Conservation (phyloP, 2,888 invertebrate species). For the Pyrgus malvae region DNA sequence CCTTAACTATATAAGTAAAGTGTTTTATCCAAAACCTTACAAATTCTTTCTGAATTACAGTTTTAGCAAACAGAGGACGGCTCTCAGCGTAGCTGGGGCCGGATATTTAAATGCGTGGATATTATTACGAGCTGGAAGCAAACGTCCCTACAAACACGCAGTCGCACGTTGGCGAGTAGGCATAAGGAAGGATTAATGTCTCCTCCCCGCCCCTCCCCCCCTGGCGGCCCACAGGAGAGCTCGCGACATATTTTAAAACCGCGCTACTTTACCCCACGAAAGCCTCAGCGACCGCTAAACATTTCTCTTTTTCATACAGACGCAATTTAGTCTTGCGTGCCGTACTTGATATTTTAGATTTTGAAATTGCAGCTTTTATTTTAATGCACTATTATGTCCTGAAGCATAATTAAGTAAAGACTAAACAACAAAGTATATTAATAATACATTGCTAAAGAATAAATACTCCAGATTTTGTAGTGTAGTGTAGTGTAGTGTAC, state of each 20-base stretch:
- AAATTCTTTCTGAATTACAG: too few relatives aligned
- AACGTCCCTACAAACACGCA: neutral
- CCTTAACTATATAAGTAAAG: too few relatives aligned
- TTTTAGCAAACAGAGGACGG: too few relatives aligned
- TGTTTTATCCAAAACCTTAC: too few relatives aligned
- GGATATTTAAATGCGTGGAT: neutral
- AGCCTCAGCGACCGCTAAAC: conserved; percentile 5
- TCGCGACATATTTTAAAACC: conserved; percentile 23
- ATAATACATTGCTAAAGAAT: too few relatives aligned
- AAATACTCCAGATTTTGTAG: too few relatives aligned
- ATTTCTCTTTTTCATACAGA: conserved; percentile 10
- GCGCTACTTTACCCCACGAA: conserved; percentile 13
- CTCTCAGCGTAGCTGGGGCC: neutral
- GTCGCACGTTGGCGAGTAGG: conserved; percentile 3
- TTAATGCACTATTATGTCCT: too few relatives aligned
- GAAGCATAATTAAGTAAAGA: too few relatives aligned
- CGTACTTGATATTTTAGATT: neutral
- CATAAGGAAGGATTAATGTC: conserved; percentile 14
- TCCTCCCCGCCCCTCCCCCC: neutral
- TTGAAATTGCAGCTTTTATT: neutral
- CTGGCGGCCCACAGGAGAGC: neutral
- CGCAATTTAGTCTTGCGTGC: conserved; percentile 2
- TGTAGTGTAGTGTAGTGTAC: too few relatives aligned
- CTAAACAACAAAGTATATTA: too few relatives aligned
- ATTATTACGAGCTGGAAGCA: neutral